Base-by-base conservation (phyloP, 2,888 invertebrate genomes). In the Polymixis lichenea region DNA sequence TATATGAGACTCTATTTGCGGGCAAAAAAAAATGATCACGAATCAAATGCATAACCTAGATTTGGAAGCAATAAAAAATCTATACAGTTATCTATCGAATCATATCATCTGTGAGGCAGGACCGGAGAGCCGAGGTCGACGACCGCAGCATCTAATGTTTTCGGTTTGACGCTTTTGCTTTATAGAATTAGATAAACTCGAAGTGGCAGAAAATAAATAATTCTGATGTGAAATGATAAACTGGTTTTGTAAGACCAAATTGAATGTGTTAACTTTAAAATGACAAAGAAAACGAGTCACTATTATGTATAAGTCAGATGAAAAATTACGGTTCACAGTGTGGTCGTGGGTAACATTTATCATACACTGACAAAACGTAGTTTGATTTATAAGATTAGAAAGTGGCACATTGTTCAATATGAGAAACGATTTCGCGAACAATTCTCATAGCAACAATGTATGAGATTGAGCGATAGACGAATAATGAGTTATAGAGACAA, bases 51-150 rank as follows among this genome's bases (percentile, higher is more conserved):
- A 92, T 93, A 94, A 93, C 93, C 93, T 89, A 92, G 91, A 93
- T 94, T 91, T 92, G 86, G 87, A 68, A 82, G 91, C 89, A 91
- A 95, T 94, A 95, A 94, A 95, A 94, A 93, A 93, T 92, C 88
- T 92, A 92, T 92, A 96, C 96, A 95, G 96, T 95, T 96, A 96
- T 94, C 94, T 95, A 95, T 95, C 95, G 92, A 95, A 95, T 94
- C 94, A 94, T 94, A 95, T 94, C 91, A 93, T 91, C 91, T 92
- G 92, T 93, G 92, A 87, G 92, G 92, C 93, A 94, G 93, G 94
- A 92, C 92, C 91, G 92, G 91, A 89, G 87, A 79, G 83, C 85
- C 58, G 88, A 78, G 95, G 92, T 95, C 92, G 87, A 90, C 80
- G 94, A 88, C 92, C 93, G 88, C 90, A 84, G 87, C 92, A 92